Evolutionary conservation across 2,888 invertebrate genomes (phyloP).

Genomic region (Cordilura impudica): DNA sequence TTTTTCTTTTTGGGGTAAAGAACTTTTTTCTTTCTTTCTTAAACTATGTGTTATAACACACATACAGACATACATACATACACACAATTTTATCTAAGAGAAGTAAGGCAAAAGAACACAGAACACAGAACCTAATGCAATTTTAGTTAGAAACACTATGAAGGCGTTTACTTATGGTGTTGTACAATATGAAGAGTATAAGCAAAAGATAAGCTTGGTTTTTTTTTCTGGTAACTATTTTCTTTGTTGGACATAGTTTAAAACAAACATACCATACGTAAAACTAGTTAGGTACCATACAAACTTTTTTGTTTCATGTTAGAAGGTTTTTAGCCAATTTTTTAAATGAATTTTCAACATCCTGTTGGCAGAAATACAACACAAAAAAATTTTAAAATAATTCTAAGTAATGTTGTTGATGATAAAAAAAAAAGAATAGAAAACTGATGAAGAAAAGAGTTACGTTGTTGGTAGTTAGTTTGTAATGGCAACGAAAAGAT

Average conservation of each 20-base stretch:
- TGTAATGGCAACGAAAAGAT: conserved; percentile 16
- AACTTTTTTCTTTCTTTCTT: conserved; percentile 17
- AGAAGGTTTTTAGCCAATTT: conserved; percentile 36
- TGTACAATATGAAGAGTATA: conserved; percentile 41
- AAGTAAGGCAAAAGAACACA: not conserved
- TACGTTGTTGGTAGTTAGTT: conserved; percentile 33
- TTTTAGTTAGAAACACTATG: conserved; percentile 60
- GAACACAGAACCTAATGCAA: conserved; percentile 53
- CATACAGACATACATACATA: too few species aligned
- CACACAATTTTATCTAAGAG: conserved; percentile 21
- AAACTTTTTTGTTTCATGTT: conserved; percentile 19
- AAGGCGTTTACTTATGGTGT: conserved; percentile 59
- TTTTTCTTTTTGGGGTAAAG: not conserved
- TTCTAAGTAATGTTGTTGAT: conserved; percentile 51
- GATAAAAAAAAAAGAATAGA: conserved; percentile 2
- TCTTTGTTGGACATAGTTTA: conserved; percentile 24
- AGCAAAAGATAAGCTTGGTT: conserved; percentile 44
- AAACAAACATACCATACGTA: not conserved
- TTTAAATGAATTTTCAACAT: conserved; percentile 63
- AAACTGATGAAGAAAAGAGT: conserved; percentile 30
- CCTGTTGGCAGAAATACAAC: conserved; percentile 39
- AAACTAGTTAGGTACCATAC: not conserved
- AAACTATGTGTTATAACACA: conserved; percentile 16
- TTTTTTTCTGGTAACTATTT: conserved; percentile 26
- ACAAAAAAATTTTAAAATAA: conserved; percentile 41